A percentile compares a stretch with the other conserved stretches of the same genome.
Evolutionary conservation across 2,113 vertebrate genomes (phyloP).

Genomic region (Ciconia stormi): DNA sequence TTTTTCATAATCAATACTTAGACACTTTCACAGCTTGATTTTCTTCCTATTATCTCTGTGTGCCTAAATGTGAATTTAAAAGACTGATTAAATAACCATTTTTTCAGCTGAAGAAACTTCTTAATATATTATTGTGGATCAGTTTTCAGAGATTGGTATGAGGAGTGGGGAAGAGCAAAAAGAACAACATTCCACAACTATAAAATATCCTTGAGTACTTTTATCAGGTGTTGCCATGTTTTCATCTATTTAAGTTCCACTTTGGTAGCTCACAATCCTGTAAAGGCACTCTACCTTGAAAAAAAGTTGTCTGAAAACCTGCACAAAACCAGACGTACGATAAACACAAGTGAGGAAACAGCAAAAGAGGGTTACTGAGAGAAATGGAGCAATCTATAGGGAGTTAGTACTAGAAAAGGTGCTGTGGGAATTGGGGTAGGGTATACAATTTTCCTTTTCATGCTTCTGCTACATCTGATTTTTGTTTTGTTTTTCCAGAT

Average conservation of each 20-base stretch:
- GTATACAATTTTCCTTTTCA: neutral
- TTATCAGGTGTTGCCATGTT: neutral
- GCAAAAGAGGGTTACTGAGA: neutral
- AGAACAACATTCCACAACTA: neutral
- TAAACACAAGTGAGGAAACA: neutral
- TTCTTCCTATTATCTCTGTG: neutral
- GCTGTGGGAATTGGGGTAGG: neutral
- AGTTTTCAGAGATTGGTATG: neutral
- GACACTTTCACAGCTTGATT: neutral
- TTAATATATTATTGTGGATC: neutral
- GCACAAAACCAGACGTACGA: neutral
- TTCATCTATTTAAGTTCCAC: neutral
- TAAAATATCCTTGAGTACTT: neutral
- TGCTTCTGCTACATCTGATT: neutral
- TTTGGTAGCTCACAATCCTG: neutral
- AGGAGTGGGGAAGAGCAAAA: neutral
- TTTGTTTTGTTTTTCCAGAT: neutral
- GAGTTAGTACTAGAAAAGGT: neutral
- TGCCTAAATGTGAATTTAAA: neutral
- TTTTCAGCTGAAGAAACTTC: neutral
- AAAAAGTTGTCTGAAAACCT: neutral
- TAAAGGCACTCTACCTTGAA: neutral
- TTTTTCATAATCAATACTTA: neutral
- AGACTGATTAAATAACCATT: neutral
- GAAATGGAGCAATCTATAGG: neutral